Percentiles rank a stretch among this genome's conserved stretches.
Evolutionary conservation across 2,113 vertebrate species (phyloP).

Genomic region (Ciconia maguari): DNA sequence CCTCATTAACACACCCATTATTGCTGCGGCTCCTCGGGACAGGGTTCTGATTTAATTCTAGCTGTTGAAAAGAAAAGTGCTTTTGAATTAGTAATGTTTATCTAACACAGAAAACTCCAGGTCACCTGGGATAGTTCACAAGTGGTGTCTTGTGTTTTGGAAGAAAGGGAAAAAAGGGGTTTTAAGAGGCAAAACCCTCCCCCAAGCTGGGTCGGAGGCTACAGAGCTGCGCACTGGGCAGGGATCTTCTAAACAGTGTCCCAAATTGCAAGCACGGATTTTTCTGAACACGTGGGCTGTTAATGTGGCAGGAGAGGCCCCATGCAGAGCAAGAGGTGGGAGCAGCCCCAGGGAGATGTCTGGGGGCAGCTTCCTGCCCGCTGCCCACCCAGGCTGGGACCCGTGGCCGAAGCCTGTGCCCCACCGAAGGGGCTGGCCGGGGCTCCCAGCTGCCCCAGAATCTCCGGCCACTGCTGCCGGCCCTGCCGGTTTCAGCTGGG

Average conservation of each 20-base stretch:
- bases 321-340: not conserved
- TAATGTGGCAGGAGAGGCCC: not conserved
- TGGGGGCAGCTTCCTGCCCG: not conserved
- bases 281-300: not conserved
- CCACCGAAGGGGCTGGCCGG: fast-evolving
- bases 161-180: not conserved
- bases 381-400: not conserved
- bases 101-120: not conserved
- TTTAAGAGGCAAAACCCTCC: not conserved
- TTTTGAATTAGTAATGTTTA: constrained; percentile 26
- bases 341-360: not conserved
- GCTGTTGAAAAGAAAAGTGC: constrained; percentile 22
- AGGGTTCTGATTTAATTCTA: not conserved
- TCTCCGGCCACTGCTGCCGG: fast-evolving
- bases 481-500: fast-evolving
- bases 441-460: not conserved
- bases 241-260: not conserved
- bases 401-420: not conserved
- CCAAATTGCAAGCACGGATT: not conserved
- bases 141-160: not conserved
- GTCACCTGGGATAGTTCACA: constrained; percentile 9
- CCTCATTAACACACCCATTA: constrained; percentile 25
- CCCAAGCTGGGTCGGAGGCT: not conserved
- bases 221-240: not conserved
- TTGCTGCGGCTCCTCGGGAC: not conserved